Evolutionary conservation across 2,113 vertebrate species (phyloP).

Genomic region (Lampris incognitus): DNA sequence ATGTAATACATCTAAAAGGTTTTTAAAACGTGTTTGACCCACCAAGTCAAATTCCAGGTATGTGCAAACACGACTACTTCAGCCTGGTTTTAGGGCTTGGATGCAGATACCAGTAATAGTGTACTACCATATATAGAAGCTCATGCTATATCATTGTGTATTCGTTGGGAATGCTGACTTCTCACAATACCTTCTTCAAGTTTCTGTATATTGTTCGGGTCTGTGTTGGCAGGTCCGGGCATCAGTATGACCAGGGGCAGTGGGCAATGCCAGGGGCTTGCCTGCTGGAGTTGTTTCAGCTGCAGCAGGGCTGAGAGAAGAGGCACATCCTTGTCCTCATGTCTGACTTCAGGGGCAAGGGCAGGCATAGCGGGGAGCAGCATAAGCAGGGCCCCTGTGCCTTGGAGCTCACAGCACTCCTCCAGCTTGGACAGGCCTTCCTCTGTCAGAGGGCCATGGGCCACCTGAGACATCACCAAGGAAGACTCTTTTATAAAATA

Average conservation of each 20-base stretch:
- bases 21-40: too few relatives aligned
- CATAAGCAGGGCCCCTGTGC: slow-evolving; percentile 87
- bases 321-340: slow-evolving; percentile 83
- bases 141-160: too few relatives aligned
- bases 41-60: too few relatives aligned
- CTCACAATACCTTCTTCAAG: slow-evolving; percentile 74
- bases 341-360: slow-evolving; percentile 30
- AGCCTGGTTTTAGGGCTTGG: too few relatives aligned
- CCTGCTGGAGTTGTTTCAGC: slow-evolving; percentile 91
- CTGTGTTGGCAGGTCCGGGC: slow-evolving; percentile 62
- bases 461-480: slow-evolving; percentile 75
- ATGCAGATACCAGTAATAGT: too few relatives aligned
- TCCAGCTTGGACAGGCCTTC: slow-evolving; percentile 80
- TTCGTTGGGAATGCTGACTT: neutral
- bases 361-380: slow-evolving; percentile 83
- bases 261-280: slow-evolving; percentile 85
- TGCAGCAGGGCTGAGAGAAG: slow-evolving; percentile 91
- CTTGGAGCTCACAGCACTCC: slow-evolving; percentile 86
- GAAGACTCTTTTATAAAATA: too few relatives aligned
- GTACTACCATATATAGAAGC: too few relatives aligned
- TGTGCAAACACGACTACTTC: too few relatives aligned
- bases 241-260: slow-evolving; percentile 88
- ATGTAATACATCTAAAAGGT: too few relatives aligned
- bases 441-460: slow-evolving; percentile 81
- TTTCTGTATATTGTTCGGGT: slow-evolving; percentile 25